Evolutionary conservation across 2,113 vertebrate species (phyloP).

Genomic region (Kryptolebias marmoratus): DNA sequence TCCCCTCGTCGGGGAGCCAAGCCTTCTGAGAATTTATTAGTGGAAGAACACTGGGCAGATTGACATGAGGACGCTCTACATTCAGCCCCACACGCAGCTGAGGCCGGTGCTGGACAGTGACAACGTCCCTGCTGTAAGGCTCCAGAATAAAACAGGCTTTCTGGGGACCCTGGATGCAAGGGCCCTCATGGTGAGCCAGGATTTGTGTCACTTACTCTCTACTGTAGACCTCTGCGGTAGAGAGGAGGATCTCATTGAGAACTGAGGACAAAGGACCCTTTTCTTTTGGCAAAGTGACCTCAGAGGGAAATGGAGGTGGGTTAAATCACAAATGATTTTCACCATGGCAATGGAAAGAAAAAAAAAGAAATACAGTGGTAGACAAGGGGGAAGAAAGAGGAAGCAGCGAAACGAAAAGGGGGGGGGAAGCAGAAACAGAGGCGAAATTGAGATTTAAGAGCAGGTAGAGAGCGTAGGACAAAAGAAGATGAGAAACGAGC

Average conservation of each 20-base stretch:
- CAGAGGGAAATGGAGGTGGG: constrained; percentile 38
- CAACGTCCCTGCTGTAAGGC: constrained; percentile 25
- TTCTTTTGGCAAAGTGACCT: constrained; percentile 54
- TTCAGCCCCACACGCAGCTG: constrained; percentile 22
- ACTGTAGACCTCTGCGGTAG: constrained; percentile 6
- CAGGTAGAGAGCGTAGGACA: constrained; percentile 11
- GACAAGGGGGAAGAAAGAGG: background rate
- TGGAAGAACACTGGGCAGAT: constrained; percentile 47
- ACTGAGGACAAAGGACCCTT: constrained; percentile 14
- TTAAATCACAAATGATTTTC: constrained; percentile 53
- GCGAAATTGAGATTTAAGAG: constrained; percentile 25
- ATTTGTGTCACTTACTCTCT: constrained; percentile 19
- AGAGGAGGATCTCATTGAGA: background rate
- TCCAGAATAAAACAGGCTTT: constrained; percentile 39
- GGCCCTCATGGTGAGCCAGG: constrained; percentile 39
- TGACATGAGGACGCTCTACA: constrained; percentile 14
- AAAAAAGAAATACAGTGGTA: constrained; percentile 4
- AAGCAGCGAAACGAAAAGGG: background rate
- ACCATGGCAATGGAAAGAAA: constrained; percentile 18
- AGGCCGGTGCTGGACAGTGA: constrained; percentile 18
- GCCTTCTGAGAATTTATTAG: constrained; percentile 42
- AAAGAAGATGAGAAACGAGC: constrained; percentile 6
- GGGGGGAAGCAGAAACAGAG: background rate
- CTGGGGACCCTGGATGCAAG: constrained; percentile 35
- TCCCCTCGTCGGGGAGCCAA: background rate